phyloP scores from a whole-genome alignment of 2,113 vertebrate species.

The Harpagus bidentatus region DNA sequence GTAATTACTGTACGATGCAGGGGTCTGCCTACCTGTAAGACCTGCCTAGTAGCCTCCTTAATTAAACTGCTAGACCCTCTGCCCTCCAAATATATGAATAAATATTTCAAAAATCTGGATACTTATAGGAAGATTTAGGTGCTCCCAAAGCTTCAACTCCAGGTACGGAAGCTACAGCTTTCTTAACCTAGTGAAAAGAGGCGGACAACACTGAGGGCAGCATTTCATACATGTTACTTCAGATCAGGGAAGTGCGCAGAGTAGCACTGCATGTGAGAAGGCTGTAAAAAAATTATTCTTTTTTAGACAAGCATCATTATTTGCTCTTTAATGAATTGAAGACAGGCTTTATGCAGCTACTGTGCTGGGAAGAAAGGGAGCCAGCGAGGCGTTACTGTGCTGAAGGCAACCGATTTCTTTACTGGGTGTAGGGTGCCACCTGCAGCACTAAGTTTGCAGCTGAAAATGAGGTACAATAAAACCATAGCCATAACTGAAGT shows the following conservation, averaged over 20 bases:
- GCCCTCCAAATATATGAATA: not conserved
- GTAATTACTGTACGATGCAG: fast-evolving
- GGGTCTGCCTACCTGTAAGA: fast-evolving
- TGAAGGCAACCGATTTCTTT: not conserved
- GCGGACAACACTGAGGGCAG: no score
- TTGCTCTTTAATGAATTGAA: not conserved
- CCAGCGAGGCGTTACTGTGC: fast-evolving
- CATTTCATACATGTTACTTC: not conserved
- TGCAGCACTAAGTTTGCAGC: conserved; percentile 9
- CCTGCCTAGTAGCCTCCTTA: not conserved
- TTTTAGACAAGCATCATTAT: not conserved
- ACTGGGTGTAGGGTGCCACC: not conserved
- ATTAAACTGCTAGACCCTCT: not conserved
- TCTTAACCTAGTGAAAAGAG: not conserved
- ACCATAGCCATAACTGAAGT: not conserved
- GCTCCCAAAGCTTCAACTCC: not conserved
- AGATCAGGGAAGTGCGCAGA: not conserved
- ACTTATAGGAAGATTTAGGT: not conserved
- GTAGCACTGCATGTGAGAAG: not conserved
- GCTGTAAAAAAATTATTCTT: not conserved
- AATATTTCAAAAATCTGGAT: not conserved
- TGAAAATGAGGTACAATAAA: not conserved
- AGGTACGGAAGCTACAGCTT: not conserved
- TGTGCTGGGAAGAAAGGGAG: not conserved
- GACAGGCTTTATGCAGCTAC: not conserved